These are phyloP conservation scores for Nyctibius grandis DNA, from an alignment of 2,797 vertebrate species.

Conservation along the genomic window DNA sequence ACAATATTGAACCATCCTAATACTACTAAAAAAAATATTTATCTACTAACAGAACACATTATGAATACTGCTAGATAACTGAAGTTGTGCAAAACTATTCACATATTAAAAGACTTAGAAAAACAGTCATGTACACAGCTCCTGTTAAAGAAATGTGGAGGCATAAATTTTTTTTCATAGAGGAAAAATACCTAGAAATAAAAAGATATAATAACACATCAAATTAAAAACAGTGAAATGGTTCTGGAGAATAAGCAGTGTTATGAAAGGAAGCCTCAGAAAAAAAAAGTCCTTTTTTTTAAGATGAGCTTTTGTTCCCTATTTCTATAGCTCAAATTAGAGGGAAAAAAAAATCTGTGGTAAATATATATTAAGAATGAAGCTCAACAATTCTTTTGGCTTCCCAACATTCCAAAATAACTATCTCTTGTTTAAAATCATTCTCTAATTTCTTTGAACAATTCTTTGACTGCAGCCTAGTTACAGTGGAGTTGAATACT, in stretches of 20 bases:
- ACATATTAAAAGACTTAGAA: neutral
- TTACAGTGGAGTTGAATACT: neutral
- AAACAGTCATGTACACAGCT: neutral
- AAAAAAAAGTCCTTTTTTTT: neutral
- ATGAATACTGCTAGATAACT: neutral
- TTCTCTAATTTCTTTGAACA: neutral
- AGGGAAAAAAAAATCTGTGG: neutral
- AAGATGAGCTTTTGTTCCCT: neutral
- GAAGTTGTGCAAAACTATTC: neutral
- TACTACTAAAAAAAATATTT: neutral
- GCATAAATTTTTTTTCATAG: neutral
- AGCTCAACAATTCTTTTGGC: neutral
- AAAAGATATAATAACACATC: neutral
- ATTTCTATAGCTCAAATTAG: neutral
- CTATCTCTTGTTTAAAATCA: neutral
- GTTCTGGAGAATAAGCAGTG: neutral
- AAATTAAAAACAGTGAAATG: neutral
- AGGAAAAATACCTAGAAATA: neutral
- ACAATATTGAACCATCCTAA: neutral
- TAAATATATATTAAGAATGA: neutral
- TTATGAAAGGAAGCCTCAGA: neutral
- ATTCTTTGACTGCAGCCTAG: neutral
- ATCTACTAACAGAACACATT: neutral
- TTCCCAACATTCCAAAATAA: neutral
- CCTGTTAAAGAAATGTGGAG: neutral